phyloP scores from a whole-genome alignment of 2,797 vertebrate genomes.

The Acrossocheilus fasciatus region DNA sequence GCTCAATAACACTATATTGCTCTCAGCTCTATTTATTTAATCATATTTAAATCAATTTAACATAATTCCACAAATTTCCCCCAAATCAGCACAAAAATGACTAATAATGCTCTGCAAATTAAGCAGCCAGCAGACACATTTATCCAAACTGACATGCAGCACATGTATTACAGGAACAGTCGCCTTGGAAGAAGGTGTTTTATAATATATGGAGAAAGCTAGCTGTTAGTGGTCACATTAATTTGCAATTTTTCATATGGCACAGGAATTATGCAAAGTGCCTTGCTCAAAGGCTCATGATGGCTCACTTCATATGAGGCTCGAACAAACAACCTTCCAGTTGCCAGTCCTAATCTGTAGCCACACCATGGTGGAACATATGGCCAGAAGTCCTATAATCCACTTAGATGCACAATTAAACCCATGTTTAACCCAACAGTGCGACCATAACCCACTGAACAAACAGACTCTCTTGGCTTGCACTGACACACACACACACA shows the following conservation, averaged over 20 bases:
- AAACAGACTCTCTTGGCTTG: background rate
- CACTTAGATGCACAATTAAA: conserved; percentile 3
- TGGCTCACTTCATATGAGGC: background rate
- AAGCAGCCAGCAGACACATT: background rate
- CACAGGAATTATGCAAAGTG: background rate
- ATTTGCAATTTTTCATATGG: conserved; percentile 11
- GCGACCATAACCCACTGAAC: background rate
- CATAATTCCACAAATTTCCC: background rate
- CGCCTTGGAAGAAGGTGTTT: background rate
- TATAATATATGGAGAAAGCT: background rate
- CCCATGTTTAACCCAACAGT: conserved; percentile 10
- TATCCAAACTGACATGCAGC: conserved; percentile 1
- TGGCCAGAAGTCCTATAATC: background rate
- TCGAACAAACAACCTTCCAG: conserved; percentile 18
- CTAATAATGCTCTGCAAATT: background rate
- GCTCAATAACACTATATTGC: background rate
- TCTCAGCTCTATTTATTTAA: background rate
- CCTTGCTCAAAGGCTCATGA: background rate
- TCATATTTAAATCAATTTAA: background rate
- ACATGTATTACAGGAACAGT: background rate
- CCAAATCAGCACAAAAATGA: background rate
- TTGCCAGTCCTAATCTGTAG: background rate
- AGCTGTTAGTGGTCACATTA: background rate
- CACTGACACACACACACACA: conserved; percentile 4
- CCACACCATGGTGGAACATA: background rate